phyloP scores from a whole-genome alignment of 2,113 vertebrate genomes.

The Peromyscus maniculatus region DNA sequence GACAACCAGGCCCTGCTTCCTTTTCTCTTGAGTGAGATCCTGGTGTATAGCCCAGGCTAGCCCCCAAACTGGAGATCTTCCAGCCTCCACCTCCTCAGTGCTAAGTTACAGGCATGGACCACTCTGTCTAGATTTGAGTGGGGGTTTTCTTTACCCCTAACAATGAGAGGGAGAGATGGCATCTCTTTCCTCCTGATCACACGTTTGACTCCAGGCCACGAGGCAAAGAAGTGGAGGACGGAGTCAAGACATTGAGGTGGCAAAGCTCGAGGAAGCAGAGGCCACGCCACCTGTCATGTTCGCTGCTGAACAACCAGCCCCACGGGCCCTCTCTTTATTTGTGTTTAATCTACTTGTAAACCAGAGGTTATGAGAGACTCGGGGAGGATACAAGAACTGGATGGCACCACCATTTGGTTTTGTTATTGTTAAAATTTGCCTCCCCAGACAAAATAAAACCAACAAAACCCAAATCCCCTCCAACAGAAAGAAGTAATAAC shows the following conservation, averaged over 20 bases:
- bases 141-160: neutral
- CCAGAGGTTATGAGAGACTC: neutral
- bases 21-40: too few species aligned
- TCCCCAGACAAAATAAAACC: slow-evolving; percentile 42
- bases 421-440: slow-evolving; percentile 39
- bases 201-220: neutral
- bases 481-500: neutral
- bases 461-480: slow-evolving; percentile 15
- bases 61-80: neutral
- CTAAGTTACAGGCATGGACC: neutral
- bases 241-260: neutral
- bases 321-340: neutral
- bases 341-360: neutral
- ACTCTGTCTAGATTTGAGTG: neutral
- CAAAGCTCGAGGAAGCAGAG: neutral
- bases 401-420: neutral
- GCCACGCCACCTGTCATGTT: neutral
- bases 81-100: neutral
- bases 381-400: neutral
- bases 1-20: too few species aligned
- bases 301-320: neutral
- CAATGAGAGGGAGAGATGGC: neutral
- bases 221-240: neutral
- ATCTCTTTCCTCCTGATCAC: neutral
- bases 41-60: neutral